Evolutionary conservation across 2,888 invertebrate genomes (phyloP).

Genomic region (Drosophila gaucha): DNA sequence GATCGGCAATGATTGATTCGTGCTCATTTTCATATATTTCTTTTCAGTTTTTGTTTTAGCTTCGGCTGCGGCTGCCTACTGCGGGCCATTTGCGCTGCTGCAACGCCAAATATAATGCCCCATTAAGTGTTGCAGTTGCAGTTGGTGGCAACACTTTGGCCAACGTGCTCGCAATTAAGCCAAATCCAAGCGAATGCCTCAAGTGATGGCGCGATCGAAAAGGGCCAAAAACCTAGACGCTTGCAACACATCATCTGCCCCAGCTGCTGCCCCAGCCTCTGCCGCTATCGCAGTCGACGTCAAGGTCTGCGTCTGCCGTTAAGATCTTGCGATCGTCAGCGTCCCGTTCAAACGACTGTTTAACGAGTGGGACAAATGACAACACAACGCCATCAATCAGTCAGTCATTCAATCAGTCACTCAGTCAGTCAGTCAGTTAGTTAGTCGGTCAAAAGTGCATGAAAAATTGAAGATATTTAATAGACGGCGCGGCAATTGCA

Average conservation of each 20-base stretch:
- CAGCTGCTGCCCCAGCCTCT: background rate
- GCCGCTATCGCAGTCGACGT: background rate
- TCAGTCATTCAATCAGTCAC: slow-evolving; percentile 7
- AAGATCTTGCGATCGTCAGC: slow-evolving; percentile 32
- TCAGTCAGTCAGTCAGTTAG: slow-evolving; percentile 8
- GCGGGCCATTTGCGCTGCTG: slow-evolving; percentile 26
- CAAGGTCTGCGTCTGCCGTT: slow-evolving; percentile 51
- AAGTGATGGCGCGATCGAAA: slow-evolving; percentile 23
- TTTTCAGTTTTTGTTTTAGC: background rate
- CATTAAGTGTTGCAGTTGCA: slow-evolving; percentile 73
- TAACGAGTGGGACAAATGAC: slow-evolving; percentile 59
- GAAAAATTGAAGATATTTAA: slow-evolving; percentile 49
- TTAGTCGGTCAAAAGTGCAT: slow-evolving; percentile 48
- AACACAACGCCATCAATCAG: slow-evolving; percentile 20
- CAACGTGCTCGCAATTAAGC: slow-evolving; percentile 51
- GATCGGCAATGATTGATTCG: slow-evolving; percentile 29
- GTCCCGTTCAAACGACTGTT: slow-evolving; percentile 53
- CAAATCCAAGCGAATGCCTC: slow-evolving; percentile 39
- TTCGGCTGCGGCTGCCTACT: slow-evolving; percentile 5
- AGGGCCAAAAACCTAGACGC: slow-evolving; percentile 23
- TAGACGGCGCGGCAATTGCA: slow-evolving; percentile 44
- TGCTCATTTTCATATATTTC: slow-evolving; percentile 28
- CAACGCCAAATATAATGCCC: slow-evolving; percentile 26
- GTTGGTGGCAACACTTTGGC: slow-evolving; percentile 59
- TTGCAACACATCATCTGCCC: slow-evolving; percentile 45